These are phyloP conservation scores for Andrena chrysosceles DNA, from an alignment of 2,888 invertebrate species.

Conservation along the genomic window DNA sequence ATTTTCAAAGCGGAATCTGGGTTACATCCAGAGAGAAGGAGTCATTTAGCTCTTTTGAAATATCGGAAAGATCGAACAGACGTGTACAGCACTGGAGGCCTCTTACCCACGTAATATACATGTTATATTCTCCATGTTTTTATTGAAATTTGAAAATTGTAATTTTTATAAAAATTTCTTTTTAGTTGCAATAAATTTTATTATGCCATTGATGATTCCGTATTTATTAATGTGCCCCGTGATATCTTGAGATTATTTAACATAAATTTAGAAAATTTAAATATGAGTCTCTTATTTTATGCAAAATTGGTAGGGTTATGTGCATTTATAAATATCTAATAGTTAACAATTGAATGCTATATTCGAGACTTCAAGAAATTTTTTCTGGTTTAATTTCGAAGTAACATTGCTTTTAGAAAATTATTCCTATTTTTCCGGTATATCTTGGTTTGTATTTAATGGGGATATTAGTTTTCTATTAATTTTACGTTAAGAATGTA, in stretches of 20 bases:
- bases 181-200: neutral
- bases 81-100: slow-evolving; percentile 92
- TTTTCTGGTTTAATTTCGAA: no score
- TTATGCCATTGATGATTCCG: neutral
- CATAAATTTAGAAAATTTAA: neutral
- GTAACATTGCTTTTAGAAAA: no score
- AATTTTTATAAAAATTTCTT: neutral
- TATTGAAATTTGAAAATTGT: neutral
- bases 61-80: slow-evolving; percentile 91
- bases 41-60: slow-evolving; percentile 92
- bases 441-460: no score
- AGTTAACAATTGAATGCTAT: no score
- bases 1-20: slow-evolving; percentile 89
- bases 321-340: neutral
- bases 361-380: no score
- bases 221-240: neutral
- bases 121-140: neutral
- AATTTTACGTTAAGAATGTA: no score
- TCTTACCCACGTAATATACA: slow-evolving; percentile 91
- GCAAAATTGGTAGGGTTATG: neutral
- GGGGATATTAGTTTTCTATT: no score
- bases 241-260: neutral
- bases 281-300: neutral
- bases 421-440: no score
- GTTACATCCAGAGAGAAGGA: slow-evolving; percentile 91